Percentiles rank a stretch among this genome's conserved stretches.
Conservation (phyloP, 2,113 vertebrate species). For the Eptatretus burgeri region DNA sequence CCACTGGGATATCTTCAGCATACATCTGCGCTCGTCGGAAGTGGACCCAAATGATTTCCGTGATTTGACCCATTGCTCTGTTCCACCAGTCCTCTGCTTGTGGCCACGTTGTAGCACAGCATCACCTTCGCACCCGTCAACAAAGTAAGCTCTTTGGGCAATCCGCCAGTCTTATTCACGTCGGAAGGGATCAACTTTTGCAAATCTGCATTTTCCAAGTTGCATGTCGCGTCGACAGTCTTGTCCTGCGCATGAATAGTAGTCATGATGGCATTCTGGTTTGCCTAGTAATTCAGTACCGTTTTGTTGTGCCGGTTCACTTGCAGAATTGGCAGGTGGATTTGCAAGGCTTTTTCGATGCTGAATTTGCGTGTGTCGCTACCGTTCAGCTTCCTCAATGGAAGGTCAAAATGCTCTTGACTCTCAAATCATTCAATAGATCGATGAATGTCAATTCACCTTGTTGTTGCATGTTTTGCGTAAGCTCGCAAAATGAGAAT, state of each 20-base stretch:
- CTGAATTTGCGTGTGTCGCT: background rate
- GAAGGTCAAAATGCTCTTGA: background rate
- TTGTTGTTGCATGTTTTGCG: background rate
- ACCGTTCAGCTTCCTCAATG: background rate
- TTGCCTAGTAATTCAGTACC: background rate
- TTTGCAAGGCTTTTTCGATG: background rate
- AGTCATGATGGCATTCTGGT: background rate
- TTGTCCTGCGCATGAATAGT: background rate
- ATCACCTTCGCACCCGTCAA: background rate
- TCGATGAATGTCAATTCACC: background rate
- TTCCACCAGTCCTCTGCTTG: background rate
- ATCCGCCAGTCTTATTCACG: background rate
- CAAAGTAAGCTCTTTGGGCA: background rate
- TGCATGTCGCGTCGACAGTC: background rate
- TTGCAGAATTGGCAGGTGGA: background rate
- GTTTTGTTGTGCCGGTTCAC: background rate
- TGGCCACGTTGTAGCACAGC: background rate
- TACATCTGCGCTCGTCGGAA: slow-evolving; percentile 3
- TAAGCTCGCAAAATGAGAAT: background rate
- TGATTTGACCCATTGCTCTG: background rate
- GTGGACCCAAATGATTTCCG: background rate
- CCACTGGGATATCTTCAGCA: slow-evolving; percentile 1
- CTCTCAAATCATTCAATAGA: background rate
- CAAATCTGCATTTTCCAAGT: background rate
- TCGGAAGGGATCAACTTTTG: background rate